Evolutionary conservation across 2,113 vertebrate genomes (phyloP).

Genomic region (Microcebus griseorufus): DNA sequence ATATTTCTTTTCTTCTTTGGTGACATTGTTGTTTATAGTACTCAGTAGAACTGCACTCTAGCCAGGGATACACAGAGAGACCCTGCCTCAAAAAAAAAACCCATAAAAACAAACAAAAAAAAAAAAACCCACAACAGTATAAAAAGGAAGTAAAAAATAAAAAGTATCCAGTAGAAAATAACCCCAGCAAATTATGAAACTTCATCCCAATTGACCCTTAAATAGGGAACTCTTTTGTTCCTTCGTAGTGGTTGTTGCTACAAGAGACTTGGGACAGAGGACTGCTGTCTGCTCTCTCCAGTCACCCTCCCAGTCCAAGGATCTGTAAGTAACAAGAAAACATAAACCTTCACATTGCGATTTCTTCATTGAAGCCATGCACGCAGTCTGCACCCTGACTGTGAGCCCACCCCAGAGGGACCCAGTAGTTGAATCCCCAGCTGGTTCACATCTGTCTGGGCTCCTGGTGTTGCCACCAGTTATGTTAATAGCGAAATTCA

Average conservation of each 20-base stretch:
- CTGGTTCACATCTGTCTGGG: background rate
- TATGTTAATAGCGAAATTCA: background rate
- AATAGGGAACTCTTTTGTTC: background rate
- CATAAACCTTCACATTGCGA: background rate
- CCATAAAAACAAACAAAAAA: no score
- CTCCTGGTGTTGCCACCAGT: background rate
- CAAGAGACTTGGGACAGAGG: background rate
- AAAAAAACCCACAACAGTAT: no score
- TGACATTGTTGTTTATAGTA: no score
- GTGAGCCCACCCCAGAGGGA: background rate
- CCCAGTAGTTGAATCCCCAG: background rate
- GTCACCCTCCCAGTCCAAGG: background rate
- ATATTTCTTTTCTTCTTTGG: no score
- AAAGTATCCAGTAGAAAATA: background rate
- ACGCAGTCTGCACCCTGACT: background rate
- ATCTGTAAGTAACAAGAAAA: background rate
- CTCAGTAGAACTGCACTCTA: no score
- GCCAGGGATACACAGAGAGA: no score
- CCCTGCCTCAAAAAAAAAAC: no score
- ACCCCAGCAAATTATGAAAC: background rate
- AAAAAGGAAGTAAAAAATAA: no score
- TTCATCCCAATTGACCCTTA: background rate
- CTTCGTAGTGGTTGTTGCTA: background rate
- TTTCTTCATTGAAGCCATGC: background rate
- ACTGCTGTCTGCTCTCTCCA: background rate